phyloP scores from a whole-genome alignment of 2,888 invertebrate species.

The Drosophila mercatorum region DNA sequence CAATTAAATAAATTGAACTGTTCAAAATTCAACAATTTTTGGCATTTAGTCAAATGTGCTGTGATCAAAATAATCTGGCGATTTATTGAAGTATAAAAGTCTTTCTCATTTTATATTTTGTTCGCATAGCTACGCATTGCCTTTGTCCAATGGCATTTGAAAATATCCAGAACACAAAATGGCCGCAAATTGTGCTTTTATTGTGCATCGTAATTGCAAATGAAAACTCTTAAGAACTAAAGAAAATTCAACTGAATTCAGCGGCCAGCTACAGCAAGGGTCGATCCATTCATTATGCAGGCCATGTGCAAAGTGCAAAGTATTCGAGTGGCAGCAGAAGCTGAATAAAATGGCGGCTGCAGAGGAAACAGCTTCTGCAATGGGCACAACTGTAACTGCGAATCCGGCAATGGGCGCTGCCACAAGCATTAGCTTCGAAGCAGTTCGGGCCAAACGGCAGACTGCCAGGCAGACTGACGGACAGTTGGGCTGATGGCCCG shows the following conservation, averaged over 20 bases:
- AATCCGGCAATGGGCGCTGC: constrained; percentile 33
- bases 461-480: neutral
- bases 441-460: constrained; percentile 39
- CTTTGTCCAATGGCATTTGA: constrained; percentile 22
- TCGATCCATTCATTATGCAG: constrained; percentile 72
- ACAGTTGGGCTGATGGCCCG: neutral
- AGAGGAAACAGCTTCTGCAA: constrained; percentile 8
- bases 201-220: constrained; percentile 56
- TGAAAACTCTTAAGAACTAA: constrained; percentile 46
- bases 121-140: neutral
- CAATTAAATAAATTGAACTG: too few relatives aligned
- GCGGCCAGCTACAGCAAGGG: constrained; percentile 10
- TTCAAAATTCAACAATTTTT: neutral
- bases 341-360: constrained; percentile 23
- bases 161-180: constrained; percentile 46
- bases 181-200: constrained; percentile 70
- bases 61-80: neutral
- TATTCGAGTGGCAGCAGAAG: constrained; percentile 48
- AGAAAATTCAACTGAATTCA: constrained; percentile 54
- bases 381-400: constrained; percentile 20
- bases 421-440: constrained; percentile 65
- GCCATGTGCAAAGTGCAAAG: constrained; percentile 71
- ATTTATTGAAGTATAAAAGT: neutral
- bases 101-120: neutral
- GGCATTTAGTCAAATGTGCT: neutral